Percentiles rank a stretch among this genome's conserved stretches.
Conservation (phyloP, 92 coral and sea anemone genomes). For the Meandrina meandrites region DNA sequence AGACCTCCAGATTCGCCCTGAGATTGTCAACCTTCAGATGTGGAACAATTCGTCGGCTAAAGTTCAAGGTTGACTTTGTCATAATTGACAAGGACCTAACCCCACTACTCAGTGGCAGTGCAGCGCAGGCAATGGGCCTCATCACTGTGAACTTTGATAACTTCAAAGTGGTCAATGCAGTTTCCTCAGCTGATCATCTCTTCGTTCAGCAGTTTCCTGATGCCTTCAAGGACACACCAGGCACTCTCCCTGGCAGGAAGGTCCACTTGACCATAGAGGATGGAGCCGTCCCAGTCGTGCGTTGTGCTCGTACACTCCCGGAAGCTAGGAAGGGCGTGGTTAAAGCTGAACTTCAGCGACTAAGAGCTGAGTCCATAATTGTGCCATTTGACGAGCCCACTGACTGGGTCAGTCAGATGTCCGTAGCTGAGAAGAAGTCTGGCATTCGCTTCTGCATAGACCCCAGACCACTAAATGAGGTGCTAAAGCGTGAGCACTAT, state of each 20-base stretch:
- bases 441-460: slow-evolving; percentile 29
- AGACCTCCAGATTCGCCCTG: background rate
- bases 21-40: slow-evolving; percentile 20
- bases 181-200: background rate
- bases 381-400: background rate
- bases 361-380: background rate
- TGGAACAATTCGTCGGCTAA: background rate
- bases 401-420: slow-evolving; percentile 33
- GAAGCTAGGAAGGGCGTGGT: slow-evolving; percentile 5
- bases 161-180: slow-evolving; percentile 1
- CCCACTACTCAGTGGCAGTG: slow-evolving; percentile 30
- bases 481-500: slow-evolving; percentile 25
- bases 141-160: slow-evolving; percentile 15
- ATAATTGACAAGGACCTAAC: slow-evolving; percentile 14
- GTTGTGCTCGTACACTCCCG: background rate
- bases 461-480: slow-evolving; percentile 25
- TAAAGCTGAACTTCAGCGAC: slow-evolving; percentile 26
- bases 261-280: slow-evolving; percentile 1
- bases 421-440: slow-evolving; percentile 15
- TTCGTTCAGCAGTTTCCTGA: slow-evolving; percentile 1
- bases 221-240: slow-evolving; percentile 23
- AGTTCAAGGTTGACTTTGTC: slow-evolving; percentile 38
- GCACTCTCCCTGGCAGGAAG: slow-evolving; percentile 21
- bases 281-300: too few relatives aligned
- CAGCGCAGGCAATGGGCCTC: slow-evolving; percentile 26